Base-by-base conservation (phyloP, 1,140 invertebrate genomes). In the Cotesia typhae region DNA sequence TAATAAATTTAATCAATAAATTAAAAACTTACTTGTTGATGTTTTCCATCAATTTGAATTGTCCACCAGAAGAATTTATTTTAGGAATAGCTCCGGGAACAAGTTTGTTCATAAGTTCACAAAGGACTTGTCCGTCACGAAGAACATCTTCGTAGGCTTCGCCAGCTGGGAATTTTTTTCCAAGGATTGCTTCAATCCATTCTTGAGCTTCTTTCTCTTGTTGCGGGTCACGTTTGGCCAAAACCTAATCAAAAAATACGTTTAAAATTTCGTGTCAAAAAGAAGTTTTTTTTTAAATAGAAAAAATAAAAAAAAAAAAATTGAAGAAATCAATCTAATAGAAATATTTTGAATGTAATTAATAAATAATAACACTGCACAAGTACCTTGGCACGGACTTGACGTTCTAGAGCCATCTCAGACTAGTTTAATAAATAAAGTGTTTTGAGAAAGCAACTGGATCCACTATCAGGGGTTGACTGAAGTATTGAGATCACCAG, bases 21-120 rank as follows among this genome's bases (percentile, higher is more conserved):
- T 63, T 9, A 9, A 36, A 36, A 52, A 89, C 92, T 91, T 85
- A 95, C 93, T 92, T 88, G 83, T 91, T 94, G 75, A 97, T 94
- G 80, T 98, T 98, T 82, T 98, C 95, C 95, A 97, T 97, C 88
- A 96, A 92, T 79, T 96, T 96, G 87, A 97, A 98, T 72, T 96
- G 95, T 14, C 94, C 94, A 4, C 95, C 95, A 1, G 90, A 89
- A 7, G 90, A 90, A 83, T 97, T 96, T 81, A 97, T 93, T 83
- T 95, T 96, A 20, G 90, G 86, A 74, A 97, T 91, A 74, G 92
- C 91, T 70, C 95, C 95, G 5, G 96, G 95, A 73, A 91, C 83
- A 6, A 98, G 88, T 78, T 92, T 92, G 87, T 97, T 96, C 92
- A 97, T 97, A 65, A 98, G 82, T 73, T 92, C 92, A 80, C 93